Evolutionary conservation across 2,888 invertebrate genomes (phyloP).

Genomic region (Mermis nigrescens): DNA sequence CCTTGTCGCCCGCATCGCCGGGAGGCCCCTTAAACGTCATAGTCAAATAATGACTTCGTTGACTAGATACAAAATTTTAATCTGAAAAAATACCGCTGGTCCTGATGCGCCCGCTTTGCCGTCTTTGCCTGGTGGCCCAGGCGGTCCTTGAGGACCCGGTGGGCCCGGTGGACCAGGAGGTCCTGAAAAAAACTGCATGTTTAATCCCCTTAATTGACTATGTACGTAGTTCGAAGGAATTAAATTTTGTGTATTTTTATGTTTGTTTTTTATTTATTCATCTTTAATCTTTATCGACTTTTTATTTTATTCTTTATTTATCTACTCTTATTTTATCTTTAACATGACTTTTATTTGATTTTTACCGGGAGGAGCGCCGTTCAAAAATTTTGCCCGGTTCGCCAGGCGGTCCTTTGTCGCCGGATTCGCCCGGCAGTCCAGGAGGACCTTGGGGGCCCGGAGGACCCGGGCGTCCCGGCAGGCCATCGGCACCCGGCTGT

Average conservation of each 20-base stretch:
- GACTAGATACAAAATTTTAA: background rate
- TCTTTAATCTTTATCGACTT: too few relatives aligned
- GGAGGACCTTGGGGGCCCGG: slow-evolving; percentile 12
- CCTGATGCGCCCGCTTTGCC: slow-evolving; percentile 5
- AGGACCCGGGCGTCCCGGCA: slow-evolving; percentile 13
- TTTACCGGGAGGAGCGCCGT: slow-evolving; percentile 1
- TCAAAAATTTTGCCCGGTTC: slow-evolving; percentile 4
- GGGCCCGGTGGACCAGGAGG: slow-evolving; percentile 8
- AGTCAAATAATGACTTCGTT: background rate
- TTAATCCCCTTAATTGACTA: too few relatives aligned
- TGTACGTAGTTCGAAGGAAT: too few relatives aligned
- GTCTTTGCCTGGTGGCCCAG: slow-evolving; percentile 7
- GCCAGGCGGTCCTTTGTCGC: slow-evolving; percentile 5
- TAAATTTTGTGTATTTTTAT: too few relatives aligned
- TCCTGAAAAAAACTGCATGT: background rate
- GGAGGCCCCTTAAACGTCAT: slow-evolving; percentile 1
- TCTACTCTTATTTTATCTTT: background rate
- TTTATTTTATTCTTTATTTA: too few relatives aligned
- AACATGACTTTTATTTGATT: background rate
- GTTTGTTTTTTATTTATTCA: too few relatives aligned
- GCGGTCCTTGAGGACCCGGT: slow-evolving; percentile 4
- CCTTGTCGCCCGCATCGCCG: slow-evolving; percentile 2
- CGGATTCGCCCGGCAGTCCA: background rate
- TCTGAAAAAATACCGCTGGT: background rate
- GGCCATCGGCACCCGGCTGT: slow-evolving; percentile 1